These are phyloP conservation scores for Myrmophylax atrothorax DNA, from an alignment of 2,113 vertebrate genomes.

Conservation along the genomic window DNA sequence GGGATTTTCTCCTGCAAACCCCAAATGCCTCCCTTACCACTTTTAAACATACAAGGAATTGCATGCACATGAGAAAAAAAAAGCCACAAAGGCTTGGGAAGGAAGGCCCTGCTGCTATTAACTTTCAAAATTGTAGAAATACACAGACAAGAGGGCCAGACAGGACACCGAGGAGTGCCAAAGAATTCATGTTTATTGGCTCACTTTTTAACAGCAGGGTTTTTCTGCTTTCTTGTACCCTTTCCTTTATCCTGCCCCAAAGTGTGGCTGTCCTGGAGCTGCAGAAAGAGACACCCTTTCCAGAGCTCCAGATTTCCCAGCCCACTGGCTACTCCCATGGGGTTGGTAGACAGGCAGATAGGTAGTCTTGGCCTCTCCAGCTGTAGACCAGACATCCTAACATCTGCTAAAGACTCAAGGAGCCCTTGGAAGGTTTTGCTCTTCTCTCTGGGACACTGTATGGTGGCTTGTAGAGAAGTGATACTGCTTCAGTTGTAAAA, in stretches of 20 bases:
- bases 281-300: not conserved
- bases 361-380: not conserved
- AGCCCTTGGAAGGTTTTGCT: not conserved
- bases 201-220: not conserved
- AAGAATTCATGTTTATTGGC: not conserved
- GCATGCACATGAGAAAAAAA: not conserved
- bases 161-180: not conserved
- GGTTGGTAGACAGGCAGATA: not conserved
- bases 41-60: not conserved
- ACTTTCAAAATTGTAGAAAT: not conserved
- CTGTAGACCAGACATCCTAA: not conserved
- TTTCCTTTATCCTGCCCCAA: not conserved
- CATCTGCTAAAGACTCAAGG: not conserved
- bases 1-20: not conserved
- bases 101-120: not conserved
- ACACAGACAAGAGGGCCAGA: not conserved
- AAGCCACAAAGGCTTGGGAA: not conserved
- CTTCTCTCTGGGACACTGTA: not conserved
- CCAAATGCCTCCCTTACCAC: not conserved
- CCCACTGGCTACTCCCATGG: not conserved
- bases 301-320: not conserved
- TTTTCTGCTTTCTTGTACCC: not conserved
- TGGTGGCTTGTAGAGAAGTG: not conserved
- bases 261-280: not conserved
- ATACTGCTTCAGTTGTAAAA: conserved; percentile 30